Conservation (phyloP, 2,888 invertebrate species). For the Alentia gelatinosa region DNA sequence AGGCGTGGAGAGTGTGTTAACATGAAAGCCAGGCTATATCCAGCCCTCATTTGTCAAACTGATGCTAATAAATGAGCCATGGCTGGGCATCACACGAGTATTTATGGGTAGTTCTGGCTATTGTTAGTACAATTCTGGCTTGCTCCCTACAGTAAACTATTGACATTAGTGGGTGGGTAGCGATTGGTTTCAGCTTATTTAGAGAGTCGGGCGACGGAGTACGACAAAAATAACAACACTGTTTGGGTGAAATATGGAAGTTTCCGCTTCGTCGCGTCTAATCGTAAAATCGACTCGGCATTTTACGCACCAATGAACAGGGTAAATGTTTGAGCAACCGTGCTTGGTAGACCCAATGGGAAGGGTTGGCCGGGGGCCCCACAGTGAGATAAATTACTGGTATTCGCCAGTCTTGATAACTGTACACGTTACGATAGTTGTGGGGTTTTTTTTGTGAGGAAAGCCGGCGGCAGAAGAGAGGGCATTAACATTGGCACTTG, state of each 20-base stretch:
- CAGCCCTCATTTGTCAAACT: neutral
- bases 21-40: neutral
- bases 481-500: too few species aligned
- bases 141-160: neutral
- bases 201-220: neutral
- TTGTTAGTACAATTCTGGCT: neutral
- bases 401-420: too few species aligned
- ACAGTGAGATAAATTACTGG: too few species aligned
- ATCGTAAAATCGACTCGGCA: neutral
- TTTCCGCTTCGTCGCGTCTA: neutral
- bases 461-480: too few species aligned
- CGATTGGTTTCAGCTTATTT: neutral
- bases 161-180: neutral
- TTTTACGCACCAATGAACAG: neutral
- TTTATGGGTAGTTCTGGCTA: neutral
- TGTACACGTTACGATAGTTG: too few species aligned
- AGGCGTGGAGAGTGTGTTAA: neutral
- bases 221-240: neutral
- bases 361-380: too few species aligned
- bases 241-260: neutral
- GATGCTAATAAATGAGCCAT: neutral
- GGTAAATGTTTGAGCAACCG: neutral
- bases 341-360: too few species aligned
- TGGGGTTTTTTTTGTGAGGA: too few species aligned
- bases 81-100: neutral